phyloP scores from a whole-genome alignment of 2,113 vertebrate species.

The Tragelaphus buxtoni region DNA sequence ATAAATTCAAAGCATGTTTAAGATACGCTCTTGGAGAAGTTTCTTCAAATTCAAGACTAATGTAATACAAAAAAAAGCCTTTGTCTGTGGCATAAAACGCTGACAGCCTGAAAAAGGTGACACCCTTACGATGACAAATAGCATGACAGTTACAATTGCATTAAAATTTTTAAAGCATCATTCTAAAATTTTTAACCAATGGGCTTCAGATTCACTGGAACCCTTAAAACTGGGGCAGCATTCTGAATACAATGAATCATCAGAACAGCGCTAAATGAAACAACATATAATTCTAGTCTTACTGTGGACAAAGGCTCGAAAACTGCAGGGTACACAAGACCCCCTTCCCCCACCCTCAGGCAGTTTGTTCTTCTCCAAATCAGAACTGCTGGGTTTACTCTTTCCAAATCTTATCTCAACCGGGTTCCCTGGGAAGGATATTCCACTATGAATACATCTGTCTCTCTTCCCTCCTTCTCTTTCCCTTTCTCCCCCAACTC shows the following conservation, averaged over 20 bases:
- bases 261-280: background rate
- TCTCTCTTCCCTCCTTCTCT: background rate
- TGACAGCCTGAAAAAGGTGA: slow-evolving; percentile 43
- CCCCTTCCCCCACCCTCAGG: accelerated
- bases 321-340: background rate
- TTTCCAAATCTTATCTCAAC: background rate
- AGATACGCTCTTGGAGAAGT: slow-evolving; percentile 62
- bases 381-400: background rate
- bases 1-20: slow-evolving; percentile 49
- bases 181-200: slow-evolving; percentile 33
- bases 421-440: background rate
- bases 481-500: background rate
- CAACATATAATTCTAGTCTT: background rate
- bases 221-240: background rate
- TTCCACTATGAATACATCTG: background rate
- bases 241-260: background rate
- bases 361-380: background rate
- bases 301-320: background rate
- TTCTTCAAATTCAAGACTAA: slow-evolving; percentile 66
- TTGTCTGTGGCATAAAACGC: slow-evolving; percentile 28
- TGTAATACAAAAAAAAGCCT: slow-evolving; percentile 47
- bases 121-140: slow-evolving; percentile 48
- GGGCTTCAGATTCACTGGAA: slow-evolving; percentile 24
- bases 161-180: background rate
- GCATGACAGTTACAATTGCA: slow-evolving; percentile 4